Evolutionary conservation across 2,113 vertebrate species (phyloP).

Genomic region (Heloderma charlesbogerti): DNA sequence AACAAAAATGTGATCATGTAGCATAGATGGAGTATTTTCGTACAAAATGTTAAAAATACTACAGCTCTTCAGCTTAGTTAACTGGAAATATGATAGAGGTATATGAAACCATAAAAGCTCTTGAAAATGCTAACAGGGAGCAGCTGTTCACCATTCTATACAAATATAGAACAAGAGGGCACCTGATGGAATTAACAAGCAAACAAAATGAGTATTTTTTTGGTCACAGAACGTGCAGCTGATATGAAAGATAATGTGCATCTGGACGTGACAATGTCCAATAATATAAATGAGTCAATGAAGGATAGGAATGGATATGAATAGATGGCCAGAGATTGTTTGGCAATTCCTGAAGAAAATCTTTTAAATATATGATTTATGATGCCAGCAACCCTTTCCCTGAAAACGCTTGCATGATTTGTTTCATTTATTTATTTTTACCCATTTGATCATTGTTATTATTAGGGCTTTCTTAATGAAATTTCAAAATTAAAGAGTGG

Average conservation of each 20-base stretch:
- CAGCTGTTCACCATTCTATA: slow-evolving; percentile 31
- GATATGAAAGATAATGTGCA: background rate
- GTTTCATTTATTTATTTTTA: background rate
- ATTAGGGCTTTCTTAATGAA: background rate
- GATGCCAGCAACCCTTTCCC: background rate
- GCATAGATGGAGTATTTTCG: background rate
- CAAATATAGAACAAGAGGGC: slow-evolving; percentile 33
- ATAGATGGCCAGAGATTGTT: background rate
- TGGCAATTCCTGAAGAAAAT: no score
- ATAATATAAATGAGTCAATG: background rate
- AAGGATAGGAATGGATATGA: background rate
- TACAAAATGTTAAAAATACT: slow-evolving; percentile 31
- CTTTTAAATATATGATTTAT: background rate
- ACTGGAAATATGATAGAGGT: slow-evolving; percentile 31
- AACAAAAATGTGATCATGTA: background rate
- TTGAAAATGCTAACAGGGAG: slow-evolving; percentile 32
- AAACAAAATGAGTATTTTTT: slow-evolving; percentile 4
- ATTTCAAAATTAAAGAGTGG: background rate
- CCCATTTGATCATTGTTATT: background rate
- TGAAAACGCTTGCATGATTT: background rate
- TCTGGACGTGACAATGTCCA: background rate
- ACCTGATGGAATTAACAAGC: slow-evolving; percentile 21
- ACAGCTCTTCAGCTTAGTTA: slow-evolving; percentile 16
- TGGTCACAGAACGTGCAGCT: background rate
- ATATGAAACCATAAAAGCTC: slow-evolving; percentile 36